phyloP scores from a whole-genome alignment of 2,888 invertebrate species.

The Ligdia adustata region DNA sequence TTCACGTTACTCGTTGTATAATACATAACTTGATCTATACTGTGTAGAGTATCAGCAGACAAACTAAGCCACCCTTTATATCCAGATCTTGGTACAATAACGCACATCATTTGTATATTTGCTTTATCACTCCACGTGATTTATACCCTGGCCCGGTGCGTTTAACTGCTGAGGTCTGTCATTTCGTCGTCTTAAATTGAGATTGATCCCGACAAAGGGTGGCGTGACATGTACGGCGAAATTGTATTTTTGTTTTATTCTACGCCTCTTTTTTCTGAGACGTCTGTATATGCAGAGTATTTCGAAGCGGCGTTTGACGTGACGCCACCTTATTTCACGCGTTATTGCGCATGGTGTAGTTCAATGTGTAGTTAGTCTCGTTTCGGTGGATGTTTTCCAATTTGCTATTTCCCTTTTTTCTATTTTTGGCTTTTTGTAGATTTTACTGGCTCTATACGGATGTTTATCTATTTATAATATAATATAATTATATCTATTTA shows the following conservation, averaged over 20 bases:
- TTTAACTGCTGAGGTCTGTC: conserved; percentile 81
- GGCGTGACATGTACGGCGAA: conserved; percentile 55
- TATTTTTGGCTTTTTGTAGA: neutral
- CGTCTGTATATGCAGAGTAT: conserved; percentile 46
- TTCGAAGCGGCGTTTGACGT: conserved; percentile 38
- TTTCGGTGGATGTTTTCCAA: conserved; percentile 17
- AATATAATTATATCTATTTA: too few species aligned
- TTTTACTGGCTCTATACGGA: too few species aligned
- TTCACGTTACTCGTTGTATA: too few species aligned
- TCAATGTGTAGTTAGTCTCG: too few species aligned
- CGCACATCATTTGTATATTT: conserved; percentile 72
- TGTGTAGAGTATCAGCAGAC: too few species aligned
- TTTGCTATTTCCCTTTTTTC: neutral
- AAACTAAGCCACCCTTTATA: conserved; percentile 2
- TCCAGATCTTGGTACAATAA: conserved; percentile 31
- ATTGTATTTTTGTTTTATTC: conserved; percentile 67
- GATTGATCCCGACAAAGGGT: conserved; percentile 75
- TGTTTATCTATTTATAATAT: too few species aligned
- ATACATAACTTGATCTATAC: too few species aligned
- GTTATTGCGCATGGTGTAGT: conserved; percentile 33
- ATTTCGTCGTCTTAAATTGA: conserved; percentile 81
- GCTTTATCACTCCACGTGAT: conserved; percentile 79
- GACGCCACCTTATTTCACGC: conserved; percentile 41
- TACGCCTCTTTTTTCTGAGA: conserved; percentile 46
- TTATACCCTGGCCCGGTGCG: conserved; percentile 78